phyloP scores from a whole-genome alignment of 2,888 invertebrate genomes.

The Cephus runcator region DNA sequence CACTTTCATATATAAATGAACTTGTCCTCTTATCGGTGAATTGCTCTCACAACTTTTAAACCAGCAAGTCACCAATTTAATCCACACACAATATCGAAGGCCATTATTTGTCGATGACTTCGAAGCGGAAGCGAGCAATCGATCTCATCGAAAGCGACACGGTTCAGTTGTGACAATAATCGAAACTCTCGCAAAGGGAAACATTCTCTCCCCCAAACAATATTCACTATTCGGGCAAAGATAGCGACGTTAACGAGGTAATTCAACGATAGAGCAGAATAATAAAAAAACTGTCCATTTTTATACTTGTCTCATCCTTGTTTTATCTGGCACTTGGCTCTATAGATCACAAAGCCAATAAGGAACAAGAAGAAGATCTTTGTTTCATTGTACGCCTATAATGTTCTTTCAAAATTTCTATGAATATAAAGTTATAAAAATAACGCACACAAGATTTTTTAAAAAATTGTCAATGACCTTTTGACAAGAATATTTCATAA shows the following conservation, averaged over 20 bases:
- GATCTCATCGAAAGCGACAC: slow-evolving; percentile 41
- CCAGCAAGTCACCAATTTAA: not conserved
- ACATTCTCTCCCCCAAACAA: slow-evolving; percentile 7
- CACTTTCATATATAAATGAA: not conserved
- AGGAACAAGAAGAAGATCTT: not conserved
- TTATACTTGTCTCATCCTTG: not conserved
- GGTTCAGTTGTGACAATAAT: slow-evolving; percentile 47
- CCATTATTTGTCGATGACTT: not conserved
- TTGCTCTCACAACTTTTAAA: not conserved
- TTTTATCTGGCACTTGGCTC: not conserved
- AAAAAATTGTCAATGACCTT: not conserved
- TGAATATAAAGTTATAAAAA: not conserved
- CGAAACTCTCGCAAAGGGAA: slow-evolving; percentile 44
- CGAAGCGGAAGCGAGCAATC: slow-evolving; percentile 30
- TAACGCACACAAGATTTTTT: not conserved
- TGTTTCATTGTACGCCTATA: not conserved
- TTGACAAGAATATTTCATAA: not conserved
- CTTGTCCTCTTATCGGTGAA: not conserved
- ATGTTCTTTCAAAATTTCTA: not conserved
- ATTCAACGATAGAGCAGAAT: not conserved
- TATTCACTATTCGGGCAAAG: not conserved
- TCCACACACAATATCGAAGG: not conserved
- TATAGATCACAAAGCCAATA: no score
- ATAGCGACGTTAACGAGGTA: not conserved
- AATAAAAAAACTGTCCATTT: not conserved